Conservation (phyloP, 2,888 invertebrate species). For the Flabesymbios commensalis region DNA sequence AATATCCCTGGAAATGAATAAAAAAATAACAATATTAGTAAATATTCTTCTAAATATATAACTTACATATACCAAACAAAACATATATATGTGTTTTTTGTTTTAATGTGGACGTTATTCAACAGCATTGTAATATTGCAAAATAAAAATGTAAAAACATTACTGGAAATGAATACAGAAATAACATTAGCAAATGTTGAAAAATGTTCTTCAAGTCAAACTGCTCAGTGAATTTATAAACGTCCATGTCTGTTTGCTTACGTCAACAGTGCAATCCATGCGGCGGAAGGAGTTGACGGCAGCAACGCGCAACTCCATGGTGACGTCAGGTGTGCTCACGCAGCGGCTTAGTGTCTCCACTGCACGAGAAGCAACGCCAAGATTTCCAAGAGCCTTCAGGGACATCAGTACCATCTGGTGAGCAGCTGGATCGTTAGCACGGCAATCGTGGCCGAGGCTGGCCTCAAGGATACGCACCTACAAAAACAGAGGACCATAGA, state of each 20-base stretch:
- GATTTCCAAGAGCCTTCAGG: constrained; percentile 82
- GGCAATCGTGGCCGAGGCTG: constrained; percentile 29
- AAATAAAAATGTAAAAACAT: no score
- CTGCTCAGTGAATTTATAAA: no score
- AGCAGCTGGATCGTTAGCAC: neutral
- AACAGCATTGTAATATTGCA: no score
- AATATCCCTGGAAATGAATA: neutral
- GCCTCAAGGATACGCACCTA: constrained; percentile 19
- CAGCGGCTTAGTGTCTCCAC: constrained; percentile 46
- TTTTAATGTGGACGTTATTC: no score
- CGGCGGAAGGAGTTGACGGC: constrained; percentile 80
- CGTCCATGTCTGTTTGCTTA: no score
- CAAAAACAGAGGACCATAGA: neutral
- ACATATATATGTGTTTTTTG: no score
- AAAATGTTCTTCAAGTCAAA: no score
- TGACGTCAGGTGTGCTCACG: constrained; percentile 65
- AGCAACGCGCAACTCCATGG: constrained; percentile 75
- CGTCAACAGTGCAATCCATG: constrained; percentile 69
- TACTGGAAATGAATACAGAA: no score
- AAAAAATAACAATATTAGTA: neutral
- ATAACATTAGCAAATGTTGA: no score
- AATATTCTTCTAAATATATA: no score
- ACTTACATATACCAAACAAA: no score
- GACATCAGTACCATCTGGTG: constrained; percentile 25
- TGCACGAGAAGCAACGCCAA: constrained; percentile 71